Percentiles rank a stretch among this genome's conserved stretches.
These are phyloP conservation scores for Ecliptopera silaceata DNA, from an alignment of 2,888 invertebrate species.

Conservation along the genomic window DNA sequence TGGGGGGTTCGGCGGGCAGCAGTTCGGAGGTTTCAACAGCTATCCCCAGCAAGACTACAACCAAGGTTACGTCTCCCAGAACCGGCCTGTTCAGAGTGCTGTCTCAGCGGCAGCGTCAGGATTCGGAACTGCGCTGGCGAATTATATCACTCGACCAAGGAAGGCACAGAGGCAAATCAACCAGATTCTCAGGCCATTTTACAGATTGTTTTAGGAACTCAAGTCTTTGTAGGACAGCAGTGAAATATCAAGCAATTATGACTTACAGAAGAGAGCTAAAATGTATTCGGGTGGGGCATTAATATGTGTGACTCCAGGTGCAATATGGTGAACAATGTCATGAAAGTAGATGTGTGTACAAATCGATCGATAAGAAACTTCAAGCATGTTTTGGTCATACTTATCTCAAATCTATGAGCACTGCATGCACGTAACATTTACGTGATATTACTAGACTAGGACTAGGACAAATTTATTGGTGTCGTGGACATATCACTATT, in stretches of 20 bases:
- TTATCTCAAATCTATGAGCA: too few relatives aligned
- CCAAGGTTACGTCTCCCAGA: conserved; percentile 19
- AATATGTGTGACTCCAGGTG: too few relatives aligned
- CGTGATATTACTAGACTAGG: not conserved
- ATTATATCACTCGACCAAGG: conserved; percentile 64
- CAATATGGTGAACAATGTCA: too few relatives aligned
- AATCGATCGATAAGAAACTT: too few relatives aligned
- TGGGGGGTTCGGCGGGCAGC: conserved; percentile 15
- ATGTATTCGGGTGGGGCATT: too few relatives aligned
- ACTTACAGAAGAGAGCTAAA: too few relatives aligned
- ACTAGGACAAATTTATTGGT: not conserved
- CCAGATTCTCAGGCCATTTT: conserved; percentile 65
- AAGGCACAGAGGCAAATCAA: conserved; percentile 67
- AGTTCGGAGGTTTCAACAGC: conserved; percentile 30
- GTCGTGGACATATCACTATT: not conserved
- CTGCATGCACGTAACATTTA: not conserved
- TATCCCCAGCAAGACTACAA: conserved; percentile 33
- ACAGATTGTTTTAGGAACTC: conserved; percentile 56
- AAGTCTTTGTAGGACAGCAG: not conserved
- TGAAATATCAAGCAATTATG: conserved; percentile 1
- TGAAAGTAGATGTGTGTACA: too few relatives aligned
- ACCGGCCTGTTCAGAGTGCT: conserved; percentile 61
- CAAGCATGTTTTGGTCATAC: too few relatives aligned
- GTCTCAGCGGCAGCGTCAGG: conserved; percentile 76
- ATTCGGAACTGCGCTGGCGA: conserved; percentile 79